Conservation (phyloP, 2,797 vertebrate genomes). For the Channallabes apus region DNA sequence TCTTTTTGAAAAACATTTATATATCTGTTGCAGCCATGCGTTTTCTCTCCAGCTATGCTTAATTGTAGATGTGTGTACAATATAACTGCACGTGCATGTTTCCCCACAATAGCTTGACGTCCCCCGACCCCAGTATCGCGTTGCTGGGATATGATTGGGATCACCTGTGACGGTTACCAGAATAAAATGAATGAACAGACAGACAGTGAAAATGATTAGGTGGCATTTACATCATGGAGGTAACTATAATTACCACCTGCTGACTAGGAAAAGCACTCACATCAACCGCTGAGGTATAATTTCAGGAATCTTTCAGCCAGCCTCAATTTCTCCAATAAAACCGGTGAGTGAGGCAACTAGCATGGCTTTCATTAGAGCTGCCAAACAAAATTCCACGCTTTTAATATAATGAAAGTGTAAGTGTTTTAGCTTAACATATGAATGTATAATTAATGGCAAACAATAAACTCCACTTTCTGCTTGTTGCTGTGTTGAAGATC, state of each 20-base stretch:
- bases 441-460: not conserved
- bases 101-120: not conserved
- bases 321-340: not conserved
- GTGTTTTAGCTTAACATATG: not conserved
- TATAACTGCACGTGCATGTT: not conserved
- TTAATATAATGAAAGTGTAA: not conserved
- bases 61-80: not conserved
- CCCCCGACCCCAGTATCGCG: no score
- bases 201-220: constrained; percentile 10
- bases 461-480: not conserved
- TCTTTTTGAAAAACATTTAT: not conserved
- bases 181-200: not conserved
- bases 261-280: constrained; percentile 10
- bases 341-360: not conserved
- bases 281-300: not conserved
- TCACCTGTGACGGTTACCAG: not conserved
- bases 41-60: not conserved
- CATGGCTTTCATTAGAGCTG: not conserved
- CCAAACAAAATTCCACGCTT: not conserved
- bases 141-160: not conserved
- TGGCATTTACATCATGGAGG: not conserved
- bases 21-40: not conserved
- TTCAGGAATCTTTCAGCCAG: not conserved
- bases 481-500: not conserved
- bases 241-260: constrained; percentile 13